Percentiles rank a stretch among this genome's conserved stretches.
Conservation (phyloP, 2,888 invertebrate genomes). For the Nymphalis urticae region DNA sequence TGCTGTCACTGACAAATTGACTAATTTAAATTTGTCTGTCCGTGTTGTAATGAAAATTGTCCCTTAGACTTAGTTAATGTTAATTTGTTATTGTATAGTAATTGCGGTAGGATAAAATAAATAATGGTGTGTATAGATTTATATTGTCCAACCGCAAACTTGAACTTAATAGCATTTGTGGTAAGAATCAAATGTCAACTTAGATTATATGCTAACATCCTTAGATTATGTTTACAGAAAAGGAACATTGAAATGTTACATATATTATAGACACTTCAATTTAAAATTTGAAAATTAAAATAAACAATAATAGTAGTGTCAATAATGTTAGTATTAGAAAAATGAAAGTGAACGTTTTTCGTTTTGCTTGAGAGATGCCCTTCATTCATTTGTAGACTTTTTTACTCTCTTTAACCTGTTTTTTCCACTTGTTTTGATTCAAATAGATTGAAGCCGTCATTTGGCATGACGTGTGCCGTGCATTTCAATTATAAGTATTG, state of each 20-base stretch:
- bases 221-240: not conserved
- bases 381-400: conserved; percentile 4
- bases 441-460: no score
- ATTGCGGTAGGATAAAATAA: no score
- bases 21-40: conserved; percentile 15
- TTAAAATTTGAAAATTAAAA: not conserved
- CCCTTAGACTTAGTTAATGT: not conserved
- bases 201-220: no score
- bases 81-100: not conserved
- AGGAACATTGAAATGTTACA: not conserved
- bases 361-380: conserved; percentile 16
- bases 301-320: not conserved
- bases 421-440: not conserved
- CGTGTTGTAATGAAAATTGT: conserved; percentile 8
- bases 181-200: not conserved
- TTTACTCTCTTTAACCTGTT: not conserved
- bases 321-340: not conserved
- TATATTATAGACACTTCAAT: no score
- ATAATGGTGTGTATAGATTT: no score
- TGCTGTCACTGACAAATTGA: conserved; percentile 4
- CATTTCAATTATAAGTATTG: no score
- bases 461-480: no score
- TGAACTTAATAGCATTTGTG: not conserved
- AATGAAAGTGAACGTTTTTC: conserved; percentile 9
- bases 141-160: not conserved